Evolutionary conservation across 1,140 invertebrate species (phyloP).

Genomic region (Temnothorax curvispinosus): DNA sequence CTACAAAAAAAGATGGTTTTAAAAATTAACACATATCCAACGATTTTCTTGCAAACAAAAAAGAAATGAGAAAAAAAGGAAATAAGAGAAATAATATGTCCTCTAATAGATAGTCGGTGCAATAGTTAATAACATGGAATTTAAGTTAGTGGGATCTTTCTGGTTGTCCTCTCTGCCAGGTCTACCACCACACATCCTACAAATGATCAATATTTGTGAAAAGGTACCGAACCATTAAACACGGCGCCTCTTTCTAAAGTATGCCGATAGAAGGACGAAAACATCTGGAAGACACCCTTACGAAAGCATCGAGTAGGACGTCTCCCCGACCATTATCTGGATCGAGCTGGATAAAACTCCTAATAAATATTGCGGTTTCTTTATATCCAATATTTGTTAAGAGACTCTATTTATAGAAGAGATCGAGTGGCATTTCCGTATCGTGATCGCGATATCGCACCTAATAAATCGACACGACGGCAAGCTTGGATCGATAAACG

Average conservation of each 20-base stretch:
- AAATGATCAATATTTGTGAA: constrained; percentile 78
- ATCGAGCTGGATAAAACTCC: background rate
- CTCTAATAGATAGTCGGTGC: constrained; percentile 3
- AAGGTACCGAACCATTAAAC: constrained; percentile 68
- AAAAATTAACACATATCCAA: background rate
- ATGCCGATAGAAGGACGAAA: background rate
- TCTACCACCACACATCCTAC: constrained; percentile 72
- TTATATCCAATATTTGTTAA: constrained; percentile 19
- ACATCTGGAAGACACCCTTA: background rate
- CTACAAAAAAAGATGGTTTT: background rate
- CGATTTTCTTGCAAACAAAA: background rate
- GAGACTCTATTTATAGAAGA: background rate
- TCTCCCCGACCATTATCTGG: background rate
- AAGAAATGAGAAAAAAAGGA: background rate
- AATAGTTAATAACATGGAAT: constrained; percentile 30
- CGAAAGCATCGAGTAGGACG: background rate
- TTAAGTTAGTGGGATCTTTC: background rate
- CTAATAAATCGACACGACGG: constrained; percentile 24
- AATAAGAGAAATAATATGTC: background rate
- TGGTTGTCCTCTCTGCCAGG: background rate
- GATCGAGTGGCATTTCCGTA: background rate
- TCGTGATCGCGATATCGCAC: background rate
- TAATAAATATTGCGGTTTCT: constrained; percentile 12
- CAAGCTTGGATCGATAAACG: background rate
- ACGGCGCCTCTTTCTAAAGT: constrained; percentile 26